Evolutionary conservation across 2,113 vertebrate species (phyloP).

Genomic region (Catharus minimus): DNA sequence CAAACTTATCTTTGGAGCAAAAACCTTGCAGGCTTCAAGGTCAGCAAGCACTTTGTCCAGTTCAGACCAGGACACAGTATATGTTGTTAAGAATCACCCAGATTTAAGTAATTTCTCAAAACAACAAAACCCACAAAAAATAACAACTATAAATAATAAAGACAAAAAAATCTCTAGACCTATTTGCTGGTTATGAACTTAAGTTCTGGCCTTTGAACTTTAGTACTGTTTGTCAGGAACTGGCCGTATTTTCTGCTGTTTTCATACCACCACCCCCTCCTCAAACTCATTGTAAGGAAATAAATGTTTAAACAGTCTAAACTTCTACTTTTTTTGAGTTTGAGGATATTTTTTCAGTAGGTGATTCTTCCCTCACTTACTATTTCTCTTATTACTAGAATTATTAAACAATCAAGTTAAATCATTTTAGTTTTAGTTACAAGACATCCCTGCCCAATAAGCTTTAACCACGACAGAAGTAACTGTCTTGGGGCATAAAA

Average conservation of each 20-base stretch:
- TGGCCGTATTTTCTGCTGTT: background rate
- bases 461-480: background rate
- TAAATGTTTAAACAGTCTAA: background rate
- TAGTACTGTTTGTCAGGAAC: background rate
- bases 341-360: background rate
- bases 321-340: background rate
- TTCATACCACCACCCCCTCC: background rate
- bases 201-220: background rate
- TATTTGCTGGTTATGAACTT: background rate
- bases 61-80: background rate
- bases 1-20: background rate
- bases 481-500: background rate
- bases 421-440: background rate
- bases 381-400: background rate
- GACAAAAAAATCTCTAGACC: background rate
- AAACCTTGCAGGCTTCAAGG: background rate
- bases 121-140: background rate
- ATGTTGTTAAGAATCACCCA: background rate
- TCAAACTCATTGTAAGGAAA: background rate
- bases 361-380: background rate
- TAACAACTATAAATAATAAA: constrained; percentile 3
- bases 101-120: background rate
- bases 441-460: background rate
- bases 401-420: background rate
- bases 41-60: background rate